phyloP scores from a whole-genome alignment of 2,797 vertebrate species.

The Carapus acus region DNA sequence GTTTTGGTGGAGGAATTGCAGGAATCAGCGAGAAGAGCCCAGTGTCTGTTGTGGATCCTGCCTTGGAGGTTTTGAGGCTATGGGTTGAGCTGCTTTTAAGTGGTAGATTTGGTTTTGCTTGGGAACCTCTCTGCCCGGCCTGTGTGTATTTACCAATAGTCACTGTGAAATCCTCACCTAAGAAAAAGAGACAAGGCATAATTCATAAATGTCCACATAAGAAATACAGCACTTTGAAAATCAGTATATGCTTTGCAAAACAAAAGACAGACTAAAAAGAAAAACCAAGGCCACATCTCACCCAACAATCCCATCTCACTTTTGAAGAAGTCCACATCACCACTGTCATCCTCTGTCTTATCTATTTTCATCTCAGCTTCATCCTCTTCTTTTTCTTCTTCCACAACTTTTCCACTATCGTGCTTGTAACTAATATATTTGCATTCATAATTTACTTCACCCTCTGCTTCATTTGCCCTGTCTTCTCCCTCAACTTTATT shows the following conservation, averaged over 20 bases:
- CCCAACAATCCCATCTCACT: conserved; percentile 57
- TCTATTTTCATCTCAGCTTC: conserved; percentile 12
- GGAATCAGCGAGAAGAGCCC: conserved; percentile 49
- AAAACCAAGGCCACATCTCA: too few relatives aligned
- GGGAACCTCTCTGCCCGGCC: conserved; percentile 33
- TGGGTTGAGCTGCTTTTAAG: conserved; percentile 48
- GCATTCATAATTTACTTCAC: conserved; percentile 5
- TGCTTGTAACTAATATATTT: not conserved
- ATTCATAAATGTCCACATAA: too few relatives aligned
- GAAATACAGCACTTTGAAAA: too few relatives aligned
- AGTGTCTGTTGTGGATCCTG: conserved; percentile 30
- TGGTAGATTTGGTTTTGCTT: conserved; percentile 24
- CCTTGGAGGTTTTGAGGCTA: conserved; percentile 42
- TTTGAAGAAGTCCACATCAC: conserved; percentile 23
- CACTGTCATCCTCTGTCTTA: not conserved
- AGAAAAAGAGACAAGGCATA: not conserved
- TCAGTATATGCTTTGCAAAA: too few relatives aligned
- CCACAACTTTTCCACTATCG: conserved; percentile 12
- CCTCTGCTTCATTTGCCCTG: conserved; percentile 6
- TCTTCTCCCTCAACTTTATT: not conserved
- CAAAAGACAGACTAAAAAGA: too few relatives aligned
- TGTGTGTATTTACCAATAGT: conserved; percentile 21
- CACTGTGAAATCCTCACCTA: conserved; percentile 45
- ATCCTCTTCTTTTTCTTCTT: conserved; percentile 13
- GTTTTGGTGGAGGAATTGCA: conserved; percentile 56